A percentile compares a stretch with the other conserved stretches of the same genome.
Evolutionary conservation across 2,113 vertebrate genomes (phyloP).

Genomic region (Alexandromys fortis): DNA sequence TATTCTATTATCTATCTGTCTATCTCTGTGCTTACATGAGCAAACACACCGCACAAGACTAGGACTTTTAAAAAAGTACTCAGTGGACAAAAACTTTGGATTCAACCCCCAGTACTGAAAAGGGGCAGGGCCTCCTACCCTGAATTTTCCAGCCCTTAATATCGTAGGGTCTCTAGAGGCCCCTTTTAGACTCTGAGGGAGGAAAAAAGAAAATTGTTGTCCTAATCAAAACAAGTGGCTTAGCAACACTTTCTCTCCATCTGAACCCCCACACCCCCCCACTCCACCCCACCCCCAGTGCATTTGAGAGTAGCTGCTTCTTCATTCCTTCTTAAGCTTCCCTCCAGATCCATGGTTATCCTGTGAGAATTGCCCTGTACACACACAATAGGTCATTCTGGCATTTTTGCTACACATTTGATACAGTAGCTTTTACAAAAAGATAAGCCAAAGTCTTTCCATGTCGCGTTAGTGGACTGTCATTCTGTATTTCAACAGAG

Average conservation of each 20-base stretch:
- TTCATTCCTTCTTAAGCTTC: slow-evolving; percentile 25
- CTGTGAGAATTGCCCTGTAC: slow-evolving; percentile 45
- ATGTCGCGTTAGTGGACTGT: slow-evolving; percentile 63
- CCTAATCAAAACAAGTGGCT: slow-evolving; percentile 55
- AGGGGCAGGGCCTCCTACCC: neutral
- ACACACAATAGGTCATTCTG: slow-evolving; percentile 45
- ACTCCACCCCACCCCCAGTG: neutral
- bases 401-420: slow-evolving; percentile 61
- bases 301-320: neutral
- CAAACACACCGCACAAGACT: neutral
- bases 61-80: neutral
- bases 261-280: neutral
- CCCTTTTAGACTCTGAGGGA: neutral
- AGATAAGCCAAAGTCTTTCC: slow-evolving; percentile 66
- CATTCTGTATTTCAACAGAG: slow-evolving; percentile 74
- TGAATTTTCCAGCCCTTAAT: slow-evolving; percentile 4
- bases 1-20: neutral
- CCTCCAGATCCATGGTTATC: slow-evolving; percentile 26
- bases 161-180: neutral
- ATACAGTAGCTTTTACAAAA: slow-evolving; percentile 70
- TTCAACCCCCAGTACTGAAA: neutral
- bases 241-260: slow-evolving; percentile 61
- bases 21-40: neutral
- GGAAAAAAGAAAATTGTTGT: slow-evolving; percentile 60
- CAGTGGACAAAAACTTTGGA: neutral